Conservation (phyloP, 2,888 invertebrate species). For the Sphaerophoria taeniata region DNA sequence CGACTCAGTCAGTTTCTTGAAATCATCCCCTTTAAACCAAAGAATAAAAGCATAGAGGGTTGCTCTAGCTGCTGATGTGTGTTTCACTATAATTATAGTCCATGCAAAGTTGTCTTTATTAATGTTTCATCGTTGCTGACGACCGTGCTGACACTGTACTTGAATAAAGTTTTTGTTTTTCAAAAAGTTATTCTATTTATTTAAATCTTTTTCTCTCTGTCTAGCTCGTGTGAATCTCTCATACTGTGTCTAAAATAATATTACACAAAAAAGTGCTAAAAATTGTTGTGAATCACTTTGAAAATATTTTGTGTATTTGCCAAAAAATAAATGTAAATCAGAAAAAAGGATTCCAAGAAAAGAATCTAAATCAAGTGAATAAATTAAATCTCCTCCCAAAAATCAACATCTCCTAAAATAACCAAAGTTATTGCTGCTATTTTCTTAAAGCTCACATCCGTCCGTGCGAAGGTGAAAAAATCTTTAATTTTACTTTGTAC, state of each 20-base stretch:
- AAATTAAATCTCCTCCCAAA: slow-evolving; percentile 10
- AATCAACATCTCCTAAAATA: slow-evolving; percentile 37
- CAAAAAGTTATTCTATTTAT: not conserved
- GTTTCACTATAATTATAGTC: slow-evolving; percentile 38
- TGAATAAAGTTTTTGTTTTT: slow-evolving; percentile 50
- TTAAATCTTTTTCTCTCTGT: not conserved
- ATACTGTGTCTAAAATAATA: slow-evolving; percentile 42
- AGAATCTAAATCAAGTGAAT: slow-evolving; percentile 6
- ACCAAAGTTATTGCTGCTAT: not conserved
- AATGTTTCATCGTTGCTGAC: slow-evolving; percentile 51
- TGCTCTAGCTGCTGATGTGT: slow-evolving; percentile 1
- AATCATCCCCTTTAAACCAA: slow-evolving; percentile 60
- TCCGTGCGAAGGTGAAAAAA: slow-evolving; percentile 61
- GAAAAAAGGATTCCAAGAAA: slow-evolving; percentile 40
- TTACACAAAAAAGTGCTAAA: slow-evolving; percentile 14
- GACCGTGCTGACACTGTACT: not conserved
- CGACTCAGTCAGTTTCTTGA: slow-evolving; percentile 32
- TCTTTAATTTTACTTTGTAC: not conserved
- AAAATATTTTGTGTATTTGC: slow-evolving; percentile 55
- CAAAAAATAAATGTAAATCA: slow-evolving; percentile 39
- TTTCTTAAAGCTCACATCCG: slow-evolving; percentile 24
- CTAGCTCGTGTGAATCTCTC: slow-evolving; percentile 29
- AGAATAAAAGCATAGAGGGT: slow-evolving; percentile 29
- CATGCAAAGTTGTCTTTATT: slow-evolving; percentile 49
- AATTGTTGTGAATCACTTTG: slow-evolving; percentile 38